phyloP scores from a whole-genome alignment of 2,113 vertebrate genomes.

The Phrynosoma blainvillii region DNA sequence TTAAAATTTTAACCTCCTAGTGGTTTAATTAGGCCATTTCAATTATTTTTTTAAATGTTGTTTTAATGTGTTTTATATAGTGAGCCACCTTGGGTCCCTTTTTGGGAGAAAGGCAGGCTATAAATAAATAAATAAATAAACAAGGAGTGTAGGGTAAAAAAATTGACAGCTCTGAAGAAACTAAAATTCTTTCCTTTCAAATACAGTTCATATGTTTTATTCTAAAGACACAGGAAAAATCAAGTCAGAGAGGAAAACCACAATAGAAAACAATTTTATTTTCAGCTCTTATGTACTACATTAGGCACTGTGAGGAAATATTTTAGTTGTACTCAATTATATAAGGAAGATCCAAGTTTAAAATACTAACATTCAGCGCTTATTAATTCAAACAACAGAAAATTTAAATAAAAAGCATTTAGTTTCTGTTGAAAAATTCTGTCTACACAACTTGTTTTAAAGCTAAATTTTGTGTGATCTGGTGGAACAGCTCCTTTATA shows the following conservation, averaged over 20 bases:
- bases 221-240: conserved; percentile 62
- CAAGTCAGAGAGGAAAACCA: conserved; percentile 57
- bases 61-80: too few species aligned
- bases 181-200: conserved; percentile 39
- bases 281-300: conserved; percentile 40
- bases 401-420: conserved; percentile 27
- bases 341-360: conserved; percentile 30
- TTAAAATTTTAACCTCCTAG: too few species aligned
- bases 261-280: neutral
- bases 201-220: conserved; percentile 41
- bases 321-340: conserved; percentile 33
- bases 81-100: too few species aligned
- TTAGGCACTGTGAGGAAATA: neutral
- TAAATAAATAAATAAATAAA: too few species aligned
- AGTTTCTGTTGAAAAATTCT: conserved; percentile 26
- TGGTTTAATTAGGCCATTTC: too few species aligned
- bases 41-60: too few species aligned
- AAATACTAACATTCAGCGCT: conserved; percentile 33
- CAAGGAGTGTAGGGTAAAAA: conserved; percentile 52
- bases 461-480: neutral
- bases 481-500: accelerated
- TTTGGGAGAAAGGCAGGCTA: too few species aligned
- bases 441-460: conserved; percentile 2
- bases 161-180: conserved; percentile 40
- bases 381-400: conserved; percentile 35